Percentiles rank a stretch among this genome's conserved stretches.
Conservation (phyloP, 2,113 vertebrate genomes). For the Oostethus manadensis region DNA sequence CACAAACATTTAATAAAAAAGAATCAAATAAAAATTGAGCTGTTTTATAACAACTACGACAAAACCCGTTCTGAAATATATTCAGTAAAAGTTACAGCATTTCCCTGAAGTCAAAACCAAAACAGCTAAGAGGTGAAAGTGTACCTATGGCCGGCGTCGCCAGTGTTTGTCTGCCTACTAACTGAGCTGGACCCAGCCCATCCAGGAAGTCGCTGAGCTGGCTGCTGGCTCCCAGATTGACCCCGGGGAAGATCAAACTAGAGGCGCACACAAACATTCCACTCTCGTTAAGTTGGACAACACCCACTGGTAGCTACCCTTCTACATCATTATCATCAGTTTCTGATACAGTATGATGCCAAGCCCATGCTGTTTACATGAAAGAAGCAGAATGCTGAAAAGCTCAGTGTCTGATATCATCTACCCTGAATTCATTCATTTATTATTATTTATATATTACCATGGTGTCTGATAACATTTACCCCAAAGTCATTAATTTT, state of each 20-base stretch:
- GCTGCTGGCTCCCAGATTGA: conserved; percentile 89
- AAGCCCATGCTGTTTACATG: too few relatives aligned
- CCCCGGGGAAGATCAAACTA: conserved; percentile 93
- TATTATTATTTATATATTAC: too few relatives aligned
- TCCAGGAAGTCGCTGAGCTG: conserved; percentile 98
- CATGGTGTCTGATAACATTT: too few relatives aligned
- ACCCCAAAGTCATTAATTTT: too few relatives aligned
- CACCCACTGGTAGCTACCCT: neutral
- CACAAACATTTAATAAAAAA: neutral
- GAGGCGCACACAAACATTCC: conserved; percentile 16
- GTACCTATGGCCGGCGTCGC: conserved; percentile 94
- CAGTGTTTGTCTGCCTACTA: conserved; percentile 93
- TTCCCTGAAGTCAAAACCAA: neutral
- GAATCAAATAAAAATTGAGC: too few relatives aligned
- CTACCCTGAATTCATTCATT: too few relatives aligned
- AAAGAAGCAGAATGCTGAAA: too few relatives aligned
- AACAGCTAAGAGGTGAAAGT: neutral
- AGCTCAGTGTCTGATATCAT: too few relatives aligned
- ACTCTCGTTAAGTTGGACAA: neutral
- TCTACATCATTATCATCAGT: too few relatives aligned
- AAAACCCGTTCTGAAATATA: neutral
- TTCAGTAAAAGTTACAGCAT: neutral
- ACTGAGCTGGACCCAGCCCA: conserved; percentile 91
- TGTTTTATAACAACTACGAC: too few relatives aligned
- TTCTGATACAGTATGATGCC: too few relatives aligned